A percentile compares a stretch with the other conserved stretches of the same genome.
phyloP scores from a whole-genome alignment of 2,797 vertebrate species.

The Spinus pinus region DNA sequence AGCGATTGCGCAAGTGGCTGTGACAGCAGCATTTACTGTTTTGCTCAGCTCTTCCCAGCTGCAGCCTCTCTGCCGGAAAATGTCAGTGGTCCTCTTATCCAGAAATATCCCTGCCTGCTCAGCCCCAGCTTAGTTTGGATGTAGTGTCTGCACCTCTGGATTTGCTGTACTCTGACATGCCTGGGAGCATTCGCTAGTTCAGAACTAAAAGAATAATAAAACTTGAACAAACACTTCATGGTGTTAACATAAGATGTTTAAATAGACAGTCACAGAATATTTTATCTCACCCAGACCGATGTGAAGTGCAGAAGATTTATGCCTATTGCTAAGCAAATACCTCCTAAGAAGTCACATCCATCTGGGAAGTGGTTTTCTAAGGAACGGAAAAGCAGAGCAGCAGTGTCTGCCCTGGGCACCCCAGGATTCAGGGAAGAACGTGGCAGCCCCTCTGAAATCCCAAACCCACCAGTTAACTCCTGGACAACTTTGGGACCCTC shows the following conservation, averaged over 20 bases:
- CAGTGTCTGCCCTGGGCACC: background rate
- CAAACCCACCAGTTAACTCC: background rate
- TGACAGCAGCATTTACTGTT: constrained; percentile 27
- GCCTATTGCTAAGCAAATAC: background rate
- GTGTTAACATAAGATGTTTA: constrained; percentile 28
- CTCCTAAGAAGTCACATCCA: background rate
- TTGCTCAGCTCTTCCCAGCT: background rate
- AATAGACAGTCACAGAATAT: background rate
- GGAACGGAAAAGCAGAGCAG: background rate
- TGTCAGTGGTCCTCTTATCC: background rate
- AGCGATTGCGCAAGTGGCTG: background rate
- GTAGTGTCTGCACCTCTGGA: background rate
- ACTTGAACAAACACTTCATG: constrained; percentile 16
- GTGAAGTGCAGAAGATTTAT: constrained; percentile 16
- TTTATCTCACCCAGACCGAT: background rate
- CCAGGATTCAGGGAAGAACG: background rate
- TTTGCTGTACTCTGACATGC: background rate
- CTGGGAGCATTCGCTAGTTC: background rate
- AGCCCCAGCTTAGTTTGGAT: background rate
- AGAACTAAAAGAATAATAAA: background rate
- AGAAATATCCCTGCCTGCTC: background rate
- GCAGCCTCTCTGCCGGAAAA: background rate
- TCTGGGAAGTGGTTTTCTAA: background rate
- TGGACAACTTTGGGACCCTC: background rate
- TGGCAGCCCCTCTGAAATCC: too few relatives aligned